Percentiles rank a stretch among this genome's conserved stretches.
phyloP scores from a whole-genome alignment of 1,140 invertebrate genomes.

The Calephelis nemesis region DNA sequence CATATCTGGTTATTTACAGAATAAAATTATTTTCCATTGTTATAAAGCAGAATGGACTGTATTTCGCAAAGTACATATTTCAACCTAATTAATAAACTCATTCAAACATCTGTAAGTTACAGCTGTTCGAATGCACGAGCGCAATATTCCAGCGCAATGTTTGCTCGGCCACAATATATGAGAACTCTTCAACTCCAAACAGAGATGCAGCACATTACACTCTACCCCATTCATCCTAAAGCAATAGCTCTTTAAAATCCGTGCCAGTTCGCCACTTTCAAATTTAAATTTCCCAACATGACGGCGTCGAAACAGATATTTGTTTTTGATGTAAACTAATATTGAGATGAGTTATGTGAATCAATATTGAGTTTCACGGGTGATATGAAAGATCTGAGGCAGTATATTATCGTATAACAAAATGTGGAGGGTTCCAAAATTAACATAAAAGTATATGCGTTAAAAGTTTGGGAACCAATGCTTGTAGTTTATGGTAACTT shows the following conservation, averaged over 20 bases:
- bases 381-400: too few species aligned
- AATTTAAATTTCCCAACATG: too few species aligned
- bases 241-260: too few species aligned
- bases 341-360: too few species aligned
- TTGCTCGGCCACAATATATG: neutral
- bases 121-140: neutral
- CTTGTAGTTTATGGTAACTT: too few species aligned
- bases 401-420: too few species aligned
- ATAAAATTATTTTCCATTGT: neutral
- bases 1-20: too few species aligned
- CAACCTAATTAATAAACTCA: slow-evolving; percentile 3
- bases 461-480: too few species aligned
- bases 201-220: neutral
- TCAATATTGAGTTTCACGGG: too few species aligned
- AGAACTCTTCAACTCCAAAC: slow-evolving; percentile 12
- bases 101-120: neutral
- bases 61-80: neutral
- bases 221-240: neutral
- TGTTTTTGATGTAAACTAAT: slow-evolving; percentile 6
- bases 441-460: too few species aligned
- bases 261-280: too few species aligned
- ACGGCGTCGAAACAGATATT: neutral
- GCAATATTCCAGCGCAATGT: slow-evolving; percentile 7
- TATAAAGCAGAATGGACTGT: neutral
- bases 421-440: too few species aligned